These are phyloP conservation scores for Acrocephalus kingi DNA, from an alignment of 2,113 vertebrate genomes.

Conservation along the genomic window DNA sequence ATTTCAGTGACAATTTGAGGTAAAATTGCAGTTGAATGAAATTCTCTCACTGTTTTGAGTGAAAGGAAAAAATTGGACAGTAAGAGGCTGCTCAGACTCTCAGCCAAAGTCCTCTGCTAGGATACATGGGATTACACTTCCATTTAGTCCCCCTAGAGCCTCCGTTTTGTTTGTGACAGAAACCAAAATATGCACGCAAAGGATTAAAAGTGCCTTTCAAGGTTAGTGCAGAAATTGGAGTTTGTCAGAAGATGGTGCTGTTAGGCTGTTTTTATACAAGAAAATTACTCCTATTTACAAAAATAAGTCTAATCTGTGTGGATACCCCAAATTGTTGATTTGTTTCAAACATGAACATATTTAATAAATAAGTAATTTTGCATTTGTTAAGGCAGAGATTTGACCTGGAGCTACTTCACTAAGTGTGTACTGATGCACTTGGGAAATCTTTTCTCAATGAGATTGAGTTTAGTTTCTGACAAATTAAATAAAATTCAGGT, in stretches of 20 bases:
- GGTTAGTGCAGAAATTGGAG: conserved; percentile 31
- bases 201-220: conserved; percentile 25
- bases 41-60: conserved; percentile 2
- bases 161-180: background rate
- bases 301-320: background rate
- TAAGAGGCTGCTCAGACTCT: background rate
- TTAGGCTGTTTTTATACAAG: conserved; percentile 43
- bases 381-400: background rate
- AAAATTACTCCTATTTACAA: conserved; percentile 6
- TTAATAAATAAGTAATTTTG: conserved; percentile 21
- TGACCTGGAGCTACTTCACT: background rate
- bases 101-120: background rate
- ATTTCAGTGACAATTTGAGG: background rate
- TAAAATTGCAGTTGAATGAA: background rate
- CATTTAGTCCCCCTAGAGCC: background rate
- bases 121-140: background rate
- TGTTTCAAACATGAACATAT: background rate
- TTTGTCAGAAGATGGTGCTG: conserved; percentile 72
- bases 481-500: background rate
- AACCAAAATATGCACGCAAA: background rate
- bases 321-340: background rate
- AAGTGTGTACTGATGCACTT: background rate
- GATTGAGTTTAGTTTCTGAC: background rate
- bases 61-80: background rate
- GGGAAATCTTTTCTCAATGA: background rate